A percentile compares a stretch with the other conserved stretches of the same genome.
These are phyloP conservation scores for Crocuta crocuta DNA, from an alignment of 2,113 vertebrate genomes.

Conservation along the genomic window DNA sequence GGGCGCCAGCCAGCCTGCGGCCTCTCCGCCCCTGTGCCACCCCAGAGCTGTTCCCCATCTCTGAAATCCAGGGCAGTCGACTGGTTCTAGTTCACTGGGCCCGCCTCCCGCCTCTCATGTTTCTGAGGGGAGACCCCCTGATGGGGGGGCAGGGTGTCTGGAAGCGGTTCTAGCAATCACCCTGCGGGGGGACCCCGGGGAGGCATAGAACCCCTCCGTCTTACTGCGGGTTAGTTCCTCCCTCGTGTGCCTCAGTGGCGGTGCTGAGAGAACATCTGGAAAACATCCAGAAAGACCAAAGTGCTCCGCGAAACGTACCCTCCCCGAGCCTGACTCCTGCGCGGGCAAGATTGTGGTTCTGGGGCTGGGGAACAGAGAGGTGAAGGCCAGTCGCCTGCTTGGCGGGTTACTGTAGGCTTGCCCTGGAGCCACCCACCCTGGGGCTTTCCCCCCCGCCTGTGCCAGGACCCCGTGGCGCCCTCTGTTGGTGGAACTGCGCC, in stretches of 20 bases:
- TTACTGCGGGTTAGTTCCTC: not conserved
- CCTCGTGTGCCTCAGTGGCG: not conserved
- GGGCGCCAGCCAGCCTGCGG: not conserved
- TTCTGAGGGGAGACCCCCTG: not conserved
- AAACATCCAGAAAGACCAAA: not conserved
- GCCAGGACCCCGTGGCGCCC: not conserved
- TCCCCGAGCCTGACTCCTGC: not conserved
- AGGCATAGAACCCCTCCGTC: not conserved
- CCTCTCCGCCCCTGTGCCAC: not conserved
- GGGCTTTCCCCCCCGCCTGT: not conserved
- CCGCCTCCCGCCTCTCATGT: not conserved
- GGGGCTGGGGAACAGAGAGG: not conserved
- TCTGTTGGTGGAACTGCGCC: not conserved
- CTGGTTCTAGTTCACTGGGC: not conserved
- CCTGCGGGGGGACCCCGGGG: fast-evolving
- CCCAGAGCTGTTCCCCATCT: not conserved
- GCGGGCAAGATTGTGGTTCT: not conserved
- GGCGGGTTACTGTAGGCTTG: not conserved
- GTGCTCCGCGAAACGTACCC: not conserved
- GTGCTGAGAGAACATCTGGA: not conserved
- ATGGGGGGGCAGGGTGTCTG: not conserved
- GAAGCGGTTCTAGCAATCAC: not conserved
- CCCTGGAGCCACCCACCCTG: not conserved
- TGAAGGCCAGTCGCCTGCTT: not conserved
- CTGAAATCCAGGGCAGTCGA: not conserved